A percentile compares a stretch with the other conserved stretches of the same genome.
Evolutionary conservation across 2,888 invertebrate species (phyloP).

Genomic region (Calephelis perditalis): DNA sequence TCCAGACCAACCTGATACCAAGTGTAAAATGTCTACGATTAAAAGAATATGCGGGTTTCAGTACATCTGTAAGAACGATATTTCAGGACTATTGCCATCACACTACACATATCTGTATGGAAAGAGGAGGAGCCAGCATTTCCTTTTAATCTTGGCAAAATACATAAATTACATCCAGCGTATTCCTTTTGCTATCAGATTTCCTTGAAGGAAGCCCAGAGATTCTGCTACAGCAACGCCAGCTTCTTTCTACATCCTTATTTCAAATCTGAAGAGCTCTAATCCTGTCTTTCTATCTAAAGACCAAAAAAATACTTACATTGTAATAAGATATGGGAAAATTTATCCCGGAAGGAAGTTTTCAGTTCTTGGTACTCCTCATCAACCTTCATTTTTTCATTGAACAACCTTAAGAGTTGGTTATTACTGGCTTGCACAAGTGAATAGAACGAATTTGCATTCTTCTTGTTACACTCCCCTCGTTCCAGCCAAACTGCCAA

Average conservation of each 20-base stretch:
- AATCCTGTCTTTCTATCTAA: not conserved
- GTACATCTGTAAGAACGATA: no score
- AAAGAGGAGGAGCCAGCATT: no score
- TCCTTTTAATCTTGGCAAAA: no score
- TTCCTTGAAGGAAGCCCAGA: no score
- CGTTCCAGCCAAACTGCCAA: conserved; percentile 94
- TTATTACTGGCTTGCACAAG: conserved; percentile 96
- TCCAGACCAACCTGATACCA: no score
- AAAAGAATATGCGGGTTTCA: no score
- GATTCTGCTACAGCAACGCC: no score
- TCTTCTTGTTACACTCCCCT: conserved; percentile 93
- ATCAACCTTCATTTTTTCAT: conserved; percentile 90
- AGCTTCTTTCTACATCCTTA: not conserved
- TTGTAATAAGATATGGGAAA: conserved; percentile 90
- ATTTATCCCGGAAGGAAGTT: conserved; percentile 87
- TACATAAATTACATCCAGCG: no score
- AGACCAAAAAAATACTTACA: conserved; percentile 82
- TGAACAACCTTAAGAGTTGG: conserved; percentile 90
- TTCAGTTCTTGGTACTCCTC: conserved; percentile 90
- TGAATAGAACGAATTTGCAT: conserved; percentile 93
- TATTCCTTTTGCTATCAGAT: no score
- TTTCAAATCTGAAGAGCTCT: not conserved
- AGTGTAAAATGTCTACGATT: no score
- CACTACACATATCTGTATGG: no score
- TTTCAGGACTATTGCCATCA: no score